These are phyloP conservation scores for Manis pentadactyla DNA, from an alignment of 2,797 vertebrate genomes.

Conservation along the genomic window DNA sequence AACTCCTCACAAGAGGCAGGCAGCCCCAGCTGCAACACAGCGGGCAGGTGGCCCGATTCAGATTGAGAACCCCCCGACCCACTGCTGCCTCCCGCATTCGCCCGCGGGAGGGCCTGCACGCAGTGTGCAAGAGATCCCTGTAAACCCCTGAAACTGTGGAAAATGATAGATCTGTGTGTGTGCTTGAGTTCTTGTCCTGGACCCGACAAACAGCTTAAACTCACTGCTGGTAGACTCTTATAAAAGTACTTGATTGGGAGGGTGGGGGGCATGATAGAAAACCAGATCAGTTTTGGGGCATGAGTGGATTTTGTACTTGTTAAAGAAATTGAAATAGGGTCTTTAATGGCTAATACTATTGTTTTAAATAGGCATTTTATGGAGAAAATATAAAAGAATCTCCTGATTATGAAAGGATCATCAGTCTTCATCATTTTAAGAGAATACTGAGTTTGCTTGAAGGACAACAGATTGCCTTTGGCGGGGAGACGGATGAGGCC, in stretches of 20 bases:
- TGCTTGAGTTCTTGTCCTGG: background rate
- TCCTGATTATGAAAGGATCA: slow-evolving; percentile 92
- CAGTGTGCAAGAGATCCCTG: accelerated
- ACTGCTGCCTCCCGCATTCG: too few relatives aligned
- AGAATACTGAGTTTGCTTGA: slow-evolving; percentile 91
- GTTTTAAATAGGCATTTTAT: slow-evolving; percentile 92
- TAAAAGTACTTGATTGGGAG: background rate
- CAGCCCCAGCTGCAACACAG: background rate
- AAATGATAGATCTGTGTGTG: background rate
- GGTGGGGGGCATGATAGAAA: background rate
- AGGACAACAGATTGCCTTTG: slow-evolving; percentile 91
- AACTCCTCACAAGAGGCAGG: background rate
- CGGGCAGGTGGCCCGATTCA: too few relatives aligned
- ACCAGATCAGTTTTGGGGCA: background rate
- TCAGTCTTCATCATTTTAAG: slow-evolving; percentile 93
- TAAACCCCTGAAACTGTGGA: background rate
- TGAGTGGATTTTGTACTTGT: background rate
- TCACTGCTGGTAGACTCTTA: too few relatives aligned
- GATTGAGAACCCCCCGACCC: background rate
- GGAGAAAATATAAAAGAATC: slow-evolving; percentile 93
- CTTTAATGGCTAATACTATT: slow-evolving; percentile 3
- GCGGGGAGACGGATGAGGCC: slow-evolving; percentile 91
- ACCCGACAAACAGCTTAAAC: background rate
- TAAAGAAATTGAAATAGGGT: background rate
- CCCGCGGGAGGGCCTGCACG: background rate